phyloP scores from a whole-genome alignment of 2,888 invertebrate species.

The Lutraria lutraria region DNA sequence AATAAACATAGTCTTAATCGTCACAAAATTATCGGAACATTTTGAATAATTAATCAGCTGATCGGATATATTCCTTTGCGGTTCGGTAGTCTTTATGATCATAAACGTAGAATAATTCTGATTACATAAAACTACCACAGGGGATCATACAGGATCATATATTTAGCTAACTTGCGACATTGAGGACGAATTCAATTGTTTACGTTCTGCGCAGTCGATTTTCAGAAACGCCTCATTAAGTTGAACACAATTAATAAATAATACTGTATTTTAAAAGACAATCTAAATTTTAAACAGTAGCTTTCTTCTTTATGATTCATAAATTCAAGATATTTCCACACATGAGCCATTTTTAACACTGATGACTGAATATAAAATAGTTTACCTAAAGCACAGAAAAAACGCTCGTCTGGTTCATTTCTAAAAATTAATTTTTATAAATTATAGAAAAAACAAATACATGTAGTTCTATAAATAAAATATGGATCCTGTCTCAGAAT shows the following conservation, averaged over 20 bases:
- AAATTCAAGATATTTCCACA: not conserved
- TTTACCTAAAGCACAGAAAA: no score
- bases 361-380: no score
- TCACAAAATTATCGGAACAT: slow-evolving; percentile 1
- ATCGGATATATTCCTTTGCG: not conserved
- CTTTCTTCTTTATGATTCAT: slow-evolving; percentile 1
- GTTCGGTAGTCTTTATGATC: not conserved
- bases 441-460: no score
- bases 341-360: not conserved
- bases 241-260: not conserved
- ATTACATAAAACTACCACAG: not conserved
- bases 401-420: no score
- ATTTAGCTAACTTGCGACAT: not conserved
- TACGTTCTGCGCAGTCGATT: not conserved
- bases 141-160: not conserved
- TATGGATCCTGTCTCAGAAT: no score
- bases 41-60: slow-evolving; percentile 10
- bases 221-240: not conserved
- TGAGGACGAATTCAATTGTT: not conserved
- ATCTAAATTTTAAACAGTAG: not conserved
- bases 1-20: not conserved
- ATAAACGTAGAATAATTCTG: not conserved
- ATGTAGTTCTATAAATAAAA: no score
- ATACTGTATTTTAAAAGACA: not conserved
- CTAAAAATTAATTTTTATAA: no score